Conservation (phyloP, 37 sponge, comb jelly and placozoan species). For the Hormiphora californensis region DNA sequence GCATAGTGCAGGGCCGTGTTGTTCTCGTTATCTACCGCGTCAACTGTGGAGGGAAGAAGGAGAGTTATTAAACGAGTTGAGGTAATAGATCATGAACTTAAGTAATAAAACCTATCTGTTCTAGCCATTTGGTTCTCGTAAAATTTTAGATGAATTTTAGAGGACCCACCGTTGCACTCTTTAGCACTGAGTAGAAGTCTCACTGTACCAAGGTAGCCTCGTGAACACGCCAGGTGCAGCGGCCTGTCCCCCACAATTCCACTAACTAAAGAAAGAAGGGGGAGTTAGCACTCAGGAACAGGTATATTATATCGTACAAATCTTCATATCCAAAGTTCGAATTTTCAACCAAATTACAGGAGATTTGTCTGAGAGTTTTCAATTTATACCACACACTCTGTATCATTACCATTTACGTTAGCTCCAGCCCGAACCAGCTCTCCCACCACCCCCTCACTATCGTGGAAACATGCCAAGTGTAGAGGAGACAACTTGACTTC, state of each 20-base stretch:
- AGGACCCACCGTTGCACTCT: slow-evolving; percentile 8
- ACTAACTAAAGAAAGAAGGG: too few relatives aligned
- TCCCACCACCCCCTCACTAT: slow-evolving; percentile 5
- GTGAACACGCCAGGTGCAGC: neutral
- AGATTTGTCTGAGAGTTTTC: too few relatives aligned
- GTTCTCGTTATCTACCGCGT: slow-evolving; percentile 18
- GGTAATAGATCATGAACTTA: neutral
- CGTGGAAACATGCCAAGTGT: slow-evolving; percentile 10
- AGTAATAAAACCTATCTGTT: too few relatives aligned
- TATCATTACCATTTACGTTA: slow-evolving; percentile 19
- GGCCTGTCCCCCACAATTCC: slow-evolving; percentile 30
- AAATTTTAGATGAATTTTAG: neutral
- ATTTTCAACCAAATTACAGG: too few relatives aligned
- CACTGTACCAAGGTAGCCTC: neutral
- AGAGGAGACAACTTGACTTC: slow-evolving; percentile 36
- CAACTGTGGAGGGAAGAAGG: neutral
- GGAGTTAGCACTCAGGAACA: too few relatives aligned
- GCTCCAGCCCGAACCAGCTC: neutral
- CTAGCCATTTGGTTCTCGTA: too few relatives aligned
- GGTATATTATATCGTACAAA: too few relatives aligned
- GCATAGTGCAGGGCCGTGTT: slow-evolving; percentile 34
- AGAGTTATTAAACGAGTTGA: neutral
- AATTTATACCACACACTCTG: too few relatives aligned
- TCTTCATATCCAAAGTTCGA: too few relatives aligned
- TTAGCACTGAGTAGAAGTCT: neutral